Evolutionary conservation across 2,113 vertebrate species (phyloP).

Genomic region (Prolemur simus): DNA sequence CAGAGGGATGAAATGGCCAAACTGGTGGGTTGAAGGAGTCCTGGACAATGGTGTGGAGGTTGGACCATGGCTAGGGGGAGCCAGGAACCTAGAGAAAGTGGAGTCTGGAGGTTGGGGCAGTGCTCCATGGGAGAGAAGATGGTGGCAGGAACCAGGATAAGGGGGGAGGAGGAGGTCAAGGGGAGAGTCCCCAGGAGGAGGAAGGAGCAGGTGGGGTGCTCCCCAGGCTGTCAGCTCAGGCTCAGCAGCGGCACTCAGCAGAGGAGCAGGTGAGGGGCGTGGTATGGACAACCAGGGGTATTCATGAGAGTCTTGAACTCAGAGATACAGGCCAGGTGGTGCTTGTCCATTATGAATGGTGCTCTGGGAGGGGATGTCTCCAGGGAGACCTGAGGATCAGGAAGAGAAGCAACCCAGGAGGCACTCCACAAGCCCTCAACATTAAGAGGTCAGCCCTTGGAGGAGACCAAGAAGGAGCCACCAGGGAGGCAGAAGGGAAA

Average conservation of each 20-base stretch:
- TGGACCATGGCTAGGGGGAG: neutral
- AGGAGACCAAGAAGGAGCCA: neutral
- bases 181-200: neutral
- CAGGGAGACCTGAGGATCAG: neutral
- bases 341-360: neutral
- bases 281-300: accelerated
- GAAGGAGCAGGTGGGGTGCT: neutral
- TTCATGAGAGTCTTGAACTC: neutral
- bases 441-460: neutral
- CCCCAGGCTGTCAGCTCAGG: neutral
- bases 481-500: neutral
- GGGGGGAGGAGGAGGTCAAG: neutral
- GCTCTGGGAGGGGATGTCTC: neutral
- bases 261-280: neutral
- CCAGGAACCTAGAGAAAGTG: neutral
- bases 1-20: neutral
- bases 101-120: neutral
- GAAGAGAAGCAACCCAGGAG: neutral
- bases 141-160: neutral
- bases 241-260: accelerated
- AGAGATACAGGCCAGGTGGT: neutral
- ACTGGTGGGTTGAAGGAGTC: neutral
- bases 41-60: neutral
- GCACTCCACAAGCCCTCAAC: neutral
- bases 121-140: neutral